Percentiles rank a stretch among this genome's conserved stretches.
These are phyloP conservation scores for Leptopilina boulardi DNA, from an alignment of 1,140 invertebrate genomes.

Conservation along the genomic window DNA sequence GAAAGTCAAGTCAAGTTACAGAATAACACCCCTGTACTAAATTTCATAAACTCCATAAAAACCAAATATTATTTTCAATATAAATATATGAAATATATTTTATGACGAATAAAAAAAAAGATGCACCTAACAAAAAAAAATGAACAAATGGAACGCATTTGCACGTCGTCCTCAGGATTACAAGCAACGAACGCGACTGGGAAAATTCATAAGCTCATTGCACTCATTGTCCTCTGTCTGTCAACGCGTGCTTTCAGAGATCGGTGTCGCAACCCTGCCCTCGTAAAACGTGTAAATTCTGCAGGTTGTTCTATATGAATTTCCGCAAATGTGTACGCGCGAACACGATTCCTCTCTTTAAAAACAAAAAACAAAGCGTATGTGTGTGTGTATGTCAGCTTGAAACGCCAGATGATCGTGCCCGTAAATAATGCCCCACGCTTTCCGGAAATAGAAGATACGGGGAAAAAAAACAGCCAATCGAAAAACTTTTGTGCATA, in stretches of 20 bases:
- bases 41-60: no score
- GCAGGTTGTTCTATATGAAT: slow-evolving; percentile 19
- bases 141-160: background rate
- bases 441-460: slow-evolving; percentile 6
- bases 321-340: slow-evolving; percentile 5
- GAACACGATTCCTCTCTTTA: background rate
- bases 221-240: slow-evolving; percentile 23
- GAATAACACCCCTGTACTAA: no score
- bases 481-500: slow-evolving; percentile 28
- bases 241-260: background rate
- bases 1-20: no score
- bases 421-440: slow-evolving; percentile 16
- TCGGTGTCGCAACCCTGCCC: slow-evolving; percentile 5
- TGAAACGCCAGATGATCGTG: slow-evolving; percentile 31
- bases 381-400: slow-evolving; percentile 18
- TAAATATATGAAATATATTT: no score
- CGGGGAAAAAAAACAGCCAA: slow-evolving; percentile 5
- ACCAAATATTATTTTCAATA: no score
- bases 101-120: no score
- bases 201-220: slow-evolving; percentile 30
- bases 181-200: background rate
- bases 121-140: background rate
- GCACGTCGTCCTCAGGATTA: slow-evolving; percentile 4
- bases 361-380: background rate
- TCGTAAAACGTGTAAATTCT: slow-evolving; percentile 25